Base-by-base conservation (phyloP, 2,113 vertebrate species). In the Calonectris borealis region DNA sequence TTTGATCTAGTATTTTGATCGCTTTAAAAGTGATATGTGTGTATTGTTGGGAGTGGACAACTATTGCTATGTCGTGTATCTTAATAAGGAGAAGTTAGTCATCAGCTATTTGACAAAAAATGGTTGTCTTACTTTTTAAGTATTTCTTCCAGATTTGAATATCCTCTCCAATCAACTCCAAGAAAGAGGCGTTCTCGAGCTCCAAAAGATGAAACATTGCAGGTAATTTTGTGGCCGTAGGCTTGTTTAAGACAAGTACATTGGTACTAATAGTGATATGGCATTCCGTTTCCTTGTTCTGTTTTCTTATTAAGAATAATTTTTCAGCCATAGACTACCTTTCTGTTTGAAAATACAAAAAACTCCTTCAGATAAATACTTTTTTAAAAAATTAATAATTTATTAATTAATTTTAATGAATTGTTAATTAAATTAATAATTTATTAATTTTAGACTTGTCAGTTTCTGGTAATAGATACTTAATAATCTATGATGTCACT, bases 81-180 rank as follows among this genome's bases (percentile, higher is more conserved):
- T 51, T 90, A 34, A 42, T 46, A 26, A 49, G 3, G 8, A 16
- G 19, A 60, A 46, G 38, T 61, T 25, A 71, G 19, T 66, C 24
- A 52, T 62, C 38, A 61, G 7, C 12, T 78, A 2, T 32, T 55
- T 66, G 27, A 77, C 10, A 52, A 44, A 83, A 82, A 64, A 17
- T 19, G 2, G 2, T 68, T 80, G 18, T 36, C 2, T 69, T 73
- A 40, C 24, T 38, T 78, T 42, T 49, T 5, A 61, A 79, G 83
- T 52, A n/a, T 14, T 72, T 70, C 25, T 62, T 77, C 68, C 77
- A 99, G 99, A 91, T 99, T 99, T 96, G 98, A 99, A 91, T 99
- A 98, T 93, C 98, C 98, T 71, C 98, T 96, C 31, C 92, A 97
- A 25, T 95, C 98, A 65, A 98, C 98, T 40, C 98, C 98, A 2